These are phyloP conservation scores for Bos taurus DNA, from an alignment of 2,113 vertebrate species.

Conservation along the genomic window ARS-UCD2.0 NC_037356.1:17701501-17702000, in stretches of 20 bases:
- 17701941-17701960: constrained; percentile 64
- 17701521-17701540: background rate
- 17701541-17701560: background rate
- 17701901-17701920: constrained; percentile 76
- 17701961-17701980: constrained; percentile 77
- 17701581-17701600: background rate
- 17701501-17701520: background rate
- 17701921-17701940: constrained; percentile 77
- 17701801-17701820: background rate
- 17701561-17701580: background rate
- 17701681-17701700: background rate
- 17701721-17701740: background rate
- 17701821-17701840: background rate
- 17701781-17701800: background rate
- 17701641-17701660: background rate
- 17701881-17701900: constrained; percentile 73
- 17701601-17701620: background rate
- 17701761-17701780: background rate
- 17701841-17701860: constrained; percentile 32
- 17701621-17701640: background rate
- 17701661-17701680: background rate
- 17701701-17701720: background rate
- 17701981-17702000: background rate
- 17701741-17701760: background rate
- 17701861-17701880: constrained; percentile 76